phyloP scores from a whole-genome alignment of 1,140 invertebrate species.

The Macrocentrus cingulum region DNA sequence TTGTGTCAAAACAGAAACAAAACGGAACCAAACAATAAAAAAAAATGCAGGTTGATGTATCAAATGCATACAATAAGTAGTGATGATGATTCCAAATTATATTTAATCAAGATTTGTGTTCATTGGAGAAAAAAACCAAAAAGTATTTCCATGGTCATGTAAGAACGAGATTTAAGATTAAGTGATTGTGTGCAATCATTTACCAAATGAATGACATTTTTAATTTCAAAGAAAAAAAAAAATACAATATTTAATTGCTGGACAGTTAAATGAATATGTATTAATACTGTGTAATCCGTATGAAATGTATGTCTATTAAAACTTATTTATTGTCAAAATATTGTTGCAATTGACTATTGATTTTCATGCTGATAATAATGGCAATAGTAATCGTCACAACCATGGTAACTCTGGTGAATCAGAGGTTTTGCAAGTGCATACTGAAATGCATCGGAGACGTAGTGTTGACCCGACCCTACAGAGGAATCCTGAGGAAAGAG shows the following conservation, averaged over 20 bases:
- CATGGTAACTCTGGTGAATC: constrained; percentile 77
- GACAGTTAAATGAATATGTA: constrained; percentile 62
- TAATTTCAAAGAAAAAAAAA: constrained; percentile 24
- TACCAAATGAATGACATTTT: constrained; percentile 48
- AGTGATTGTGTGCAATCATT: constrained; percentile 38
- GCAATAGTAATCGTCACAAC: constrained; percentile 87
- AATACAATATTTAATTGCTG: constrained; percentile 58
- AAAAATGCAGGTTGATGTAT: constrained; percentile 10
- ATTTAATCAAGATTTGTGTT: constrained; percentile 12
- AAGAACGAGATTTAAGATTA: constrained; percentile 30
- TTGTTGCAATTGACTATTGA: no score
- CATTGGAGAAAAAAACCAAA: constrained; percentile 11
- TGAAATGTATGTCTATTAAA: constrained; percentile 61
- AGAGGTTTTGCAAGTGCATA: constrained; percentile 77
- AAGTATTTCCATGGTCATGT: constrained; percentile 37
- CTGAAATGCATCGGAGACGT: constrained; percentile 83
- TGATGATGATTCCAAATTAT: constrained; percentile 17
- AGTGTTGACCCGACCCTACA: constrained; percentile 74
- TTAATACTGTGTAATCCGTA: constrained; percentile 60
- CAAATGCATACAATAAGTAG: constrained; percentile 1
- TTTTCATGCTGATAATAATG: no score
- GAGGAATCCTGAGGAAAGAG: constrained; percentile 80
- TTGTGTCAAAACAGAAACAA: no score
- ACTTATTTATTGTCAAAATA: constrained; percentile 57
- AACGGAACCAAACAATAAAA: constrained; percentile 6